Evolutionary conservation across 2,797 vertebrate species (phyloP), one percentile per base, ranked within the genome.

Genomic region (Galaxias olidus): DNA sequence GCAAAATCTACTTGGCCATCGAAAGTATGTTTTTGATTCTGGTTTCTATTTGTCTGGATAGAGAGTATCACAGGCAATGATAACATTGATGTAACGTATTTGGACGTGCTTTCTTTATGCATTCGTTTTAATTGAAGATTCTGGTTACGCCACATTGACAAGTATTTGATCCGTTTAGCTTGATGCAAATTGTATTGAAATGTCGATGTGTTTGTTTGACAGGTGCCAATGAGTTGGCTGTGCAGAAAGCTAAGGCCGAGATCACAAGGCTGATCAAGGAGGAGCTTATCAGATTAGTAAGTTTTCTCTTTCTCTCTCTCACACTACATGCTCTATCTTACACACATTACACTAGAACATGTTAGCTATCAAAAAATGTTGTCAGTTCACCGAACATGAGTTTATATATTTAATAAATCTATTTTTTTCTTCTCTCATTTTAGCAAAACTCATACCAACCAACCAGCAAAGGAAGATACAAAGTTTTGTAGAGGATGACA

Each of bases 371-470:
- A 30, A 30, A 30, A 30, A 30, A 6, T 30, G 30, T 30, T 30
- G 30, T 30, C 30, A 30, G 30, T 30, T 30, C 30, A 30, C 30
- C 30, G 6, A 30, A 30, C 3, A 30, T 30, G 17, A 18, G 9
- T 17, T 51, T 5, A 9, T 14, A 30, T 30, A 30, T n/a, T 15
- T 50, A 13, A 6, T 51, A 41, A 9, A 42, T 73, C 10, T 82
- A 17, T 63, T 50, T 46, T 4, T 62, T 61, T 56, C 45, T 59
- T 66, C 4, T 68, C 65, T 46, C 20, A 17, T 88, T 87, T 2
- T 84, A 99, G 98, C 97, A 99, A 98, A 99, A 99, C 85, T 99
- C 97, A 9, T 99, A 98, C 90, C 97, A 99, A 88, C 98, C 97
- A n/a, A 96, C 96, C 66, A 98, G 95, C 92, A 98, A 98, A 93